Conservation (phyloP, 2,113 vertebrate species). For the Talpa occidentalis region DNA sequence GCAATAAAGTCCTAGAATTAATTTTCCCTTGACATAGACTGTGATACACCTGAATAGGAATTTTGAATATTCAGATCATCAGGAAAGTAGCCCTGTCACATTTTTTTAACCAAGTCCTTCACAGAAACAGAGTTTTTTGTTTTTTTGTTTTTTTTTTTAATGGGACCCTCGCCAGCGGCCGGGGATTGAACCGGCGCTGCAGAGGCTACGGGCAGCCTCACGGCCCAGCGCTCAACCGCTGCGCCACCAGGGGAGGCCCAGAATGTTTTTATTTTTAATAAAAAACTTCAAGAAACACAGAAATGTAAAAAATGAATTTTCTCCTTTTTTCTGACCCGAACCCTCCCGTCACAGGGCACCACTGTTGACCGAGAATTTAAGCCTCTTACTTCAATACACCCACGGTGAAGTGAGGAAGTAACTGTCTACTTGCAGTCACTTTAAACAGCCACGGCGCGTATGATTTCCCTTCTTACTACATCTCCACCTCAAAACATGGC, state of each 20-base stretch:
- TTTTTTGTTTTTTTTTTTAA: too few species aligned
- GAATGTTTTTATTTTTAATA: too few species aligned
- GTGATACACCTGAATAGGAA: slow-evolving; percentile 6
- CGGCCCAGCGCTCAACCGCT: too few species aligned
- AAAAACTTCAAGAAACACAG: background rate
- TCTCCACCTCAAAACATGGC: background rate
- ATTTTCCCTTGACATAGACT: background rate
- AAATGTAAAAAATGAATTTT: background rate
- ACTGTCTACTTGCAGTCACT: background rate
- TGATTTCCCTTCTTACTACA: background rate
- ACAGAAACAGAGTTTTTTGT: background rate
- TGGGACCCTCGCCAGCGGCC: too few species aligned
- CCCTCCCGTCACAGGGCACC: background rate
- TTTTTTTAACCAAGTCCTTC: slow-evolving; percentile 14
- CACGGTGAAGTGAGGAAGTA: background rate
- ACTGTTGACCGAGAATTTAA: background rate
- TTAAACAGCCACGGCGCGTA: background rate
- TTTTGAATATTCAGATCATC: background rate
- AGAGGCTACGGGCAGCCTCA: too few species aligned
- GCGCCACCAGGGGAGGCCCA: too few species aligned
- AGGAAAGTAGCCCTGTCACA: background rate
- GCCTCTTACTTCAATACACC: background rate
- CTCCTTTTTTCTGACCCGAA: background rate
- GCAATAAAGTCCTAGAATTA: slow-evolving; percentile 2
- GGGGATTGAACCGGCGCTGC: too few species aligned